Evolutionary conservation across 2,113 vertebrate genomes (phyloP).

Genomic region (Phalacrocorax pelagicus): DNA sequence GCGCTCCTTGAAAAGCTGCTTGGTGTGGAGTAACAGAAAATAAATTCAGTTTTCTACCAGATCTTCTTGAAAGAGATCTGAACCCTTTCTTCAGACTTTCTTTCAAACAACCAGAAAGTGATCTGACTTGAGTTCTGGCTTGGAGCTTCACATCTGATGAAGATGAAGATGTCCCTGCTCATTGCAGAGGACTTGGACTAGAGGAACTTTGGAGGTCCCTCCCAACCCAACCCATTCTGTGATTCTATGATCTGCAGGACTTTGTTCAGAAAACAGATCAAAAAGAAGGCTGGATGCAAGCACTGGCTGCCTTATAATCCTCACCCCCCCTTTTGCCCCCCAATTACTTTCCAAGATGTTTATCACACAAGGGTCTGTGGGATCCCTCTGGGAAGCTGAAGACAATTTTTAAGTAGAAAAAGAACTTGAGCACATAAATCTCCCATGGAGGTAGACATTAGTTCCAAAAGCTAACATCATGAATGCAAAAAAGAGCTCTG

Average conservation of each 20-base stretch:
- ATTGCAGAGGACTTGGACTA: not conserved
- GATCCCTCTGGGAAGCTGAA: not conserved
- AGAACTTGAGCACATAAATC: not conserved
- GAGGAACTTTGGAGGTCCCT: not conserved
- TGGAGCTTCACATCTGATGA: accelerated
- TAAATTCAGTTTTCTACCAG: not conserved
- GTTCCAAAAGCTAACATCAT: not conserved
- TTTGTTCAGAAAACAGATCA: not conserved
- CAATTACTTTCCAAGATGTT: not conserved
- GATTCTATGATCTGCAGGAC: not conserved
- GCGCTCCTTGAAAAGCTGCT: not conserved
- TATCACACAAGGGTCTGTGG: not conserved
- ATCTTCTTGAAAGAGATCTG: not conserved
- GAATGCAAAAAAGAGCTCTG: not conserved
- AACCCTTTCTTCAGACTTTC: not conserved
- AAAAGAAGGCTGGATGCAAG: not conserved
- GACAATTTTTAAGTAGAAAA: not conserved
- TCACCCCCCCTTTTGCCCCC: not conserved
- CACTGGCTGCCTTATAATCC: not conserved
- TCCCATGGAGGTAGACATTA: not conserved
- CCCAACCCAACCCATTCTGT: not conserved
- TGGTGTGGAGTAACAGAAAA: not conserved
- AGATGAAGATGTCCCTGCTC: not conserved
- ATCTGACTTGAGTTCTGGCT: not conserved
- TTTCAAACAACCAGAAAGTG: not conserved